Evolutionary conservation across 2,888 invertebrate genomes (phyloP).

Genomic region (Theodoxus fluviatilis): DNA sequence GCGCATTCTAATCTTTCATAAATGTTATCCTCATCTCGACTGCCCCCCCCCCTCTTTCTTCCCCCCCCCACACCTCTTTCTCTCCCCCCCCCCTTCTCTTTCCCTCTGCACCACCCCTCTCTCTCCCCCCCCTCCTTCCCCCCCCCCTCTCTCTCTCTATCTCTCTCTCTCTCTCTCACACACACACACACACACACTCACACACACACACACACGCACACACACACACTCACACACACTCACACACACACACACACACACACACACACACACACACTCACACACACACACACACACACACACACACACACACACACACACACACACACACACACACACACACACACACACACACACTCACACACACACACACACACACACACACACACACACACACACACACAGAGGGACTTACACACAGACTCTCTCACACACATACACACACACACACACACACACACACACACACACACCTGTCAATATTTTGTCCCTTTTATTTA

Average conservation of each 20-base stretch:
- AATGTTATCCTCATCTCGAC: background rate
- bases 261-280: slow-evolving; percentile 6
- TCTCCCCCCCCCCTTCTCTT: background rate
- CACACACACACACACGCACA: background rate
- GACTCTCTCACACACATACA: too few species aligned
- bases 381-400: background rate
- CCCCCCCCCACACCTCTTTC: background rate
- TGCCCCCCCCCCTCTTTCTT: background rate
- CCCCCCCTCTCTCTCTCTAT: background rate
- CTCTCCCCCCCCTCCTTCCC: background rate
- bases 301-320: slow-evolving; percentile 8
- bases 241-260: background rate
- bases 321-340: slow-evolving; percentile 20
- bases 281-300: slow-evolving; percentile 17
- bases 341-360: slow-evolving; percentile 19
- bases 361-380: slow-evolving; percentile 2
- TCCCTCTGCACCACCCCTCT: background rate
- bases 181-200: background rate
- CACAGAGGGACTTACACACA: background rate
- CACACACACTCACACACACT: background rate
- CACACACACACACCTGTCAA: too few species aligned
- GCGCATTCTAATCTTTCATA: too few species aligned
- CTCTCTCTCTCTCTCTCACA: background rate
- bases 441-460: too few species aligned
- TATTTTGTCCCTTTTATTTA: too few species aligned